A percentile compares a stretch with the other conserved stretches of the same genome.
Evolutionary conservation across 2,113 vertebrate genomes (phyloP).

Genomic region (Macrotus californicus): DNA sequence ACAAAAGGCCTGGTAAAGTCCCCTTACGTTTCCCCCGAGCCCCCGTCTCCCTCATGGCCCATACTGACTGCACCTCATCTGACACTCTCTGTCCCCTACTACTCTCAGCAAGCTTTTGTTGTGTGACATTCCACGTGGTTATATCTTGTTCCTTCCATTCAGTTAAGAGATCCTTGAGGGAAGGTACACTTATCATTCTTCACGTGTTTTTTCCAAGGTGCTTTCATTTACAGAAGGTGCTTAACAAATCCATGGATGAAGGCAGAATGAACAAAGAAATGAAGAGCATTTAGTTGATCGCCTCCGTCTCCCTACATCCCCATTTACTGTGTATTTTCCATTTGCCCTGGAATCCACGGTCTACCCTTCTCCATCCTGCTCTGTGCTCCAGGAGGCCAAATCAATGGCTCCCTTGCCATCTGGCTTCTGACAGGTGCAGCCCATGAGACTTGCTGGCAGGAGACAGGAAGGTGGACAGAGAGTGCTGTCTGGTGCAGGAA

Average conservation of each 20-base stretch:
- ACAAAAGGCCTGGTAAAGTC: not conserved
- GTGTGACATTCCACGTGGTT: not conserved
- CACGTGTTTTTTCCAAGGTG: not conserved
- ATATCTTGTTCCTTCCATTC: not conserved
- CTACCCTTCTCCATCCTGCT: not conserved
- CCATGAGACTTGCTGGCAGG: not conserved
- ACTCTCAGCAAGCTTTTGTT: not conserved
- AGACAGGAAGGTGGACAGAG: not conserved
- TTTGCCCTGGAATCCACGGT: not conserved
- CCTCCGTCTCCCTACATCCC: not conserved
- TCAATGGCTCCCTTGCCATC: not conserved
- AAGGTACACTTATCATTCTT: not conserved
- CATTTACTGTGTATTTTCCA: not conserved
- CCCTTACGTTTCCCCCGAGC: fast-evolving
- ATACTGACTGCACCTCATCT: not conserved
- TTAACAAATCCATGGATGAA: not conserved
- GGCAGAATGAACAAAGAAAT: not conserved
- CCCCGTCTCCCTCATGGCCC: too few species aligned
- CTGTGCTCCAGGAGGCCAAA: not conserved
- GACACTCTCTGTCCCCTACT: too few species aligned
- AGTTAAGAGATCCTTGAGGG: not conserved
- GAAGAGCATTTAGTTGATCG: not conserved
- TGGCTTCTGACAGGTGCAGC: not conserved
- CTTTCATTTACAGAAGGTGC: not conserved
- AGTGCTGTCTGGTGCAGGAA: not conserved